Percentiles rank a stretch among this genome's conserved stretches.
Evolutionary conservation across 2,888 invertebrate genomes (phyloP).

Genomic region (Lutraria lutraria): DNA sequence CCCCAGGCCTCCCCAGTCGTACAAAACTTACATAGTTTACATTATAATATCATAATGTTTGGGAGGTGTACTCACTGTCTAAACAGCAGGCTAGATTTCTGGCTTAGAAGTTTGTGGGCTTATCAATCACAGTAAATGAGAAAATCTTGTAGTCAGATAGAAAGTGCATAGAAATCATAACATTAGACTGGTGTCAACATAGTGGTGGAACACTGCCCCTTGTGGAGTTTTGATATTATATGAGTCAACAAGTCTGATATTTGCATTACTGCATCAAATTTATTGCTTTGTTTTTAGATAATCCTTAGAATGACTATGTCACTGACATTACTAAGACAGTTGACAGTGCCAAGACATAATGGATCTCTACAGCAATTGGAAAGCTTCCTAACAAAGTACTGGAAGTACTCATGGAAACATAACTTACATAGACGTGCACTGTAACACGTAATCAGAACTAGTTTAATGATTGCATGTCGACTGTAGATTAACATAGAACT

Average conservation of each 20-base stretch:
- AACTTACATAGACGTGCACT: too few relatives aligned
- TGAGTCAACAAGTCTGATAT: background rate
- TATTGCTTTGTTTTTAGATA: too few relatives aligned
- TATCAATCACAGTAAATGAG: constrained; percentile 27
- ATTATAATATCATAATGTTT: constrained; percentile 18
- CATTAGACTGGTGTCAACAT: background rate
- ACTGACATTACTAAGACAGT: too few relatives aligned
- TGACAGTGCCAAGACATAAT: too few relatives aligned
- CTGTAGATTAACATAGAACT: too few relatives aligned
- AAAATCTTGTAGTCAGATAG: constrained; percentile 30
- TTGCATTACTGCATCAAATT: background rate
- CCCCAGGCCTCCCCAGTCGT: background rate
- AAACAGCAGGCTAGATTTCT: background rate
- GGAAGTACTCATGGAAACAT: too few relatives aligned
- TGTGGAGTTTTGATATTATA: background rate
- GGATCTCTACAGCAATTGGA: too few relatives aligned
- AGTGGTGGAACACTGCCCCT: background rate
- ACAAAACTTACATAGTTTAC: background rate
- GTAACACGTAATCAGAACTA: too few relatives aligned
- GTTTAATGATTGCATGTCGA: too few relatives aligned
- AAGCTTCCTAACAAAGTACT: too few relatives aligned
- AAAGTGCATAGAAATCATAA: constrained; percentile 17
- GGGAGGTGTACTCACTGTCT: background rate
- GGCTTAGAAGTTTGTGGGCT: background rate
- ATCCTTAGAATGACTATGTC: too few relatives aligned